phyloP scores from a whole-genome alignment of 2,888 invertebrate genomes.

The Drosophila vallismaia region DNA sequence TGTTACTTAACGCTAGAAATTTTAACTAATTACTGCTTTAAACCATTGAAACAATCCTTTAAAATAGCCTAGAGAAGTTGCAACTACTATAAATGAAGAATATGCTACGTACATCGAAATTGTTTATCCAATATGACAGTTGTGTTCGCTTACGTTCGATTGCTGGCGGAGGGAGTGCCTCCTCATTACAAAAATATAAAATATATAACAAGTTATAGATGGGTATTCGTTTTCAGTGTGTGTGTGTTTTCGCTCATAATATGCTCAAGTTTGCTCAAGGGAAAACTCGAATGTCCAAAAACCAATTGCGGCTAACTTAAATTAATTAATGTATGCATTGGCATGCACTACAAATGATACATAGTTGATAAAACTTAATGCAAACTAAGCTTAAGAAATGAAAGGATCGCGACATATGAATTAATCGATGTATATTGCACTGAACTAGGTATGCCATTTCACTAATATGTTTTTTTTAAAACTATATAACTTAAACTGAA shows the following conservation, averaged over 20 bases:
- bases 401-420: conserved; percentile 48
- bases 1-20: conserved; percentile 70
- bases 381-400: conserved; percentile 54
- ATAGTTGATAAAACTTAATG: conserved; percentile 44
- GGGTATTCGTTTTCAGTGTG: conserved; percentile 31
- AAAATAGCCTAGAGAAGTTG: conserved; percentile 76
- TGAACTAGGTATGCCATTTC: conserved; percentile 73
- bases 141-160: conserved; percentile 74
- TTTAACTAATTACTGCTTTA: conserved; percentile 74
- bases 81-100: conserved; percentile 68
- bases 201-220: conserved; percentile 65
- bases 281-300: conserved; percentile 52
- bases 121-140: conserved; percentile 72
- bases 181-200: conserved; percentile 52
- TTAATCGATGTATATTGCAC: conserved; percentile 67
- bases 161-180: conserved; percentile 52
- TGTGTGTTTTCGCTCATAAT: conserved; percentile 60
- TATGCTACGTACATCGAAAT: conserved; percentile 73
- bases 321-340: conserved; percentile 50
- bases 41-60: conserved; percentile 74
- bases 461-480: conserved; percentile 50
- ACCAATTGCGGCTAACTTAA: conserved; percentile 74
- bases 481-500: conserved; percentile 41
- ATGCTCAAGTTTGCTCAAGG: conserved; percentile 56
- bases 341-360: conserved; percentile 13